Evolutionary conservation across 2,113 vertebrate genomes (phyloP).

Genomic region (Mirza zaza): DNA sequence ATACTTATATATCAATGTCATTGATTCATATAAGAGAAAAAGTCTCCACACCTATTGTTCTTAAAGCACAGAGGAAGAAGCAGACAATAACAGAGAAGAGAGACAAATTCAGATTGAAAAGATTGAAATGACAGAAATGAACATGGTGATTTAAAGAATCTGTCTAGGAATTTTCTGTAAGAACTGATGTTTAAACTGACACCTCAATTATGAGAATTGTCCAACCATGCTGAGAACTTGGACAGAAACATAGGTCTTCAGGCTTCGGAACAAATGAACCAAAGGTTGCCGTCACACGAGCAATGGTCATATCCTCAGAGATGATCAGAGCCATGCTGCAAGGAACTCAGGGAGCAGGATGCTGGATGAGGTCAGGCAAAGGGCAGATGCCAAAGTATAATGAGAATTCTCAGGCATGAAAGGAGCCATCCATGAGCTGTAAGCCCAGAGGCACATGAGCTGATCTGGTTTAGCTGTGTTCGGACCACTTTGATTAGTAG

Average conservation of each 20-base stretch:
- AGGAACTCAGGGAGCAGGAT: neutral
- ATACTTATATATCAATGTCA: neutral
- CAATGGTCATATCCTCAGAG: neutral
- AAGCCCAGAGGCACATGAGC: neutral
- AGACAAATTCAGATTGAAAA: neutral
- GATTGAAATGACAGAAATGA: neutral
- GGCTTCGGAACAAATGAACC: neutral
- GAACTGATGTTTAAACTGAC: neutral
- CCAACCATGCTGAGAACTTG: neutral
- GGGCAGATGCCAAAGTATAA: neutral
- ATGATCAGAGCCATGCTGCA: neutral
- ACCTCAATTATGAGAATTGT: neutral
- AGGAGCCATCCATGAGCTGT: neutral
- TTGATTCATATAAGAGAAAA: neutral
- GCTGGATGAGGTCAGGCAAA: neutral
- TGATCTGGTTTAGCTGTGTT: neutral
- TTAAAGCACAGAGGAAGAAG: neutral
- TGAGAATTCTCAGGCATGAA: neutral
- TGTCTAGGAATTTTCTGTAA: neutral
- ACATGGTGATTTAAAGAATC: neutral
- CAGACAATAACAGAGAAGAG: neutral
- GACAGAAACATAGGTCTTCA: neutral
- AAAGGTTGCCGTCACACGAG: neutral
- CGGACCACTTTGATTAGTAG: neutral
- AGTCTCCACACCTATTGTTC: neutral